Conservation (phyloP, 2,888 invertebrate genomes). For the Lithophane socia region DNA sequence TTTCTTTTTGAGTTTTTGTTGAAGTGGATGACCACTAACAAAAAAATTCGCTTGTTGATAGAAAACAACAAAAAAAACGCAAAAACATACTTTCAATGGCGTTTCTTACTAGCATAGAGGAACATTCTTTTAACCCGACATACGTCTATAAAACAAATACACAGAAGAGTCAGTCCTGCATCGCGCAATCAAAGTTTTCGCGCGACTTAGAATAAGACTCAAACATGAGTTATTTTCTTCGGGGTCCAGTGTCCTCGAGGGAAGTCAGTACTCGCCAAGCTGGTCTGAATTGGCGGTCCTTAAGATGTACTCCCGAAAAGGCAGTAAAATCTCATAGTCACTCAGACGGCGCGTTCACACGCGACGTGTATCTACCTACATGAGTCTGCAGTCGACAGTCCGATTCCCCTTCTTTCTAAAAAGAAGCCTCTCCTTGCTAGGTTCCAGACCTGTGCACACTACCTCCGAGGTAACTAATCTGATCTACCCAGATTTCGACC, state of each 20-base stretch:
- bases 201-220: not conserved
- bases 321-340: not conserved
- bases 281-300: constrained; percentile 55
- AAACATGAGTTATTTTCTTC: accelerated
- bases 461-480: not conserved
- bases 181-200: constrained; percentile 53
- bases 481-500: not conserved
- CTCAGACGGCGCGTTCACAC: not conserved
- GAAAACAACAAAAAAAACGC: not conserved
- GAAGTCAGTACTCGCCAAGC: constrained; percentile 64
- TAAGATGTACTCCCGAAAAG: not conserved
- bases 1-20: constrained; percentile 4
- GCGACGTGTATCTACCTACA: not conserved
- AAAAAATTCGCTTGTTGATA: not conserved
- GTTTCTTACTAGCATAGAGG: not conserved
- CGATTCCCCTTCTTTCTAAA: not conserved
- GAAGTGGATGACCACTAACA: not conserved
- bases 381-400: not conserved
- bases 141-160: not conserved
- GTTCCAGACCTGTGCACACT: not conserved
- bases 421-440: not conserved
- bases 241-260: constrained; percentile 64
- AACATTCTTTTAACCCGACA: not conserved
- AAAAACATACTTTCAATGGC: not conserved
- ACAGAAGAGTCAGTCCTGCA: constrained; percentile 31